phyloP scores from a whole-genome alignment of 1,140 invertebrate species.

The Heliconius nattereri region DNA sequence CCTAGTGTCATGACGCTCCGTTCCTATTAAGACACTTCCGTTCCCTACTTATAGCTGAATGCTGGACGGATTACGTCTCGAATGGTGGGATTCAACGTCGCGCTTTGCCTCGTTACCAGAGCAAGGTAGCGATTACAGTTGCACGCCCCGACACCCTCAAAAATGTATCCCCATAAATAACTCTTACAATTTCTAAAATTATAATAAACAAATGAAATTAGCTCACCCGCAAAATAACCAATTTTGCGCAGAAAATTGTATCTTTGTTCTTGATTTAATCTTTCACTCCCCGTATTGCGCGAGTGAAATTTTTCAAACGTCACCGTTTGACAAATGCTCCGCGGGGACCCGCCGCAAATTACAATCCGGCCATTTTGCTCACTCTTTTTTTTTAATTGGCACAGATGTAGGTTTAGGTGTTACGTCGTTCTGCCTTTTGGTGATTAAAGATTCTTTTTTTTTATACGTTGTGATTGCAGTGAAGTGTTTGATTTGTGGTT shows the following conservation, averaged over 20 bases:
- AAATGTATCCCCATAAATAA: not conserved
- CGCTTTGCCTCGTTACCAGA: too few relatives aligned
- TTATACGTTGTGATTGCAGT: not conserved
- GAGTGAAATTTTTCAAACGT: conserved; percentile 50
- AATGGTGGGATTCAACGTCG: too few relatives aligned
- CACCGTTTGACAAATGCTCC: conserved; percentile 50
- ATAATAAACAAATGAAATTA: not conserved
- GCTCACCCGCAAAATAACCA: not conserved
- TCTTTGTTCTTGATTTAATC: conserved; percentile 57
- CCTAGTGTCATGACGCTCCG: too few relatives aligned
- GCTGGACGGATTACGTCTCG: too few relatives aligned
- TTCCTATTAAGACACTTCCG: too few relatives aligned
- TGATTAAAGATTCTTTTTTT: conserved; percentile 7
- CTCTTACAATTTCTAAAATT: not conserved
- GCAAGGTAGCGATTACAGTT: too few relatives aligned
- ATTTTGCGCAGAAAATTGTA: conserved; percentile 19
- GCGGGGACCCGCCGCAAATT: conserved; percentile 46
- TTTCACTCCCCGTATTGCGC: conserved; percentile 61
- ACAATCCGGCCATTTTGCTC: conserved; percentile 40
- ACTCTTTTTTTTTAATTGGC: conserved; percentile 43
- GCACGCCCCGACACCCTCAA: too few relatives aligned
- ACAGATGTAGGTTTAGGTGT: conserved; percentile 39
- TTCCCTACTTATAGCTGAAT: too few relatives aligned
- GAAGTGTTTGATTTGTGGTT: not conserved
- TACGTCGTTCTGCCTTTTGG: conserved; percentile 3